These are phyloP conservation scores for Anguilla rostrata DNA, from an alignment of 2,113 vertebrate genomes.

Conservation along the genomic window DNA sequence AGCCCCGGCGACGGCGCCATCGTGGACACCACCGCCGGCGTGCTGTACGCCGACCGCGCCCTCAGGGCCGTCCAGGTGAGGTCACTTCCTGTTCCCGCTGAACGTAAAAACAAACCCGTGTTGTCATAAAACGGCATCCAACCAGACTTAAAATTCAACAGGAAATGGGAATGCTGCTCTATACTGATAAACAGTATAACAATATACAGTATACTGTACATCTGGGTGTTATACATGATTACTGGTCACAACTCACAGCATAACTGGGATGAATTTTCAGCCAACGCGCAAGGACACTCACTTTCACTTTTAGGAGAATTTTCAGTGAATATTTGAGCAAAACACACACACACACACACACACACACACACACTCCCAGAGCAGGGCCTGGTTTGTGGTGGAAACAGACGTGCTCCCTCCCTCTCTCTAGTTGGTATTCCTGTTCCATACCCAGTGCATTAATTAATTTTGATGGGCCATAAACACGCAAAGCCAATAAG, in stretches of 20 bases:
- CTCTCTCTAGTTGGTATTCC: neutral
- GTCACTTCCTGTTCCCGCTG: neutral
- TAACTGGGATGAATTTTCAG: no score
- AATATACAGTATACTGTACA: no score
- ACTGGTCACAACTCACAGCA: no score
- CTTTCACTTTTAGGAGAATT: no score
- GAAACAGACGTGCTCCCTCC: no score
- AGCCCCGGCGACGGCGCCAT: constrained; percentile 66
- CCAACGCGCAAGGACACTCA: no score
- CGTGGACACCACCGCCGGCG: constrained; percentile 74
- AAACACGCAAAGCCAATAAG: neutral
- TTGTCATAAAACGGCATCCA: neutral
- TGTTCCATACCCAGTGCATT: neutral
- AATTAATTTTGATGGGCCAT: neutral
- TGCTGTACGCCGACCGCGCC: constrained; percentile 82
- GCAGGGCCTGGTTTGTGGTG: no score
- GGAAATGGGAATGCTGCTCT: neutral
- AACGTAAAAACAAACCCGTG: neutral
- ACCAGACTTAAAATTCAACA: neutral
- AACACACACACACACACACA: no score
- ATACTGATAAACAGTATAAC: no score
- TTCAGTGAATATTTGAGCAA: no score
- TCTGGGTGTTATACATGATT: no score
- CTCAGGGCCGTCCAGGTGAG: constrained; percentile 81
- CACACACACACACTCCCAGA: no score